Base-by-base conservation (phyloP, 2,113 vertebrate genomes). In the Cavia porcellus region DNA sequence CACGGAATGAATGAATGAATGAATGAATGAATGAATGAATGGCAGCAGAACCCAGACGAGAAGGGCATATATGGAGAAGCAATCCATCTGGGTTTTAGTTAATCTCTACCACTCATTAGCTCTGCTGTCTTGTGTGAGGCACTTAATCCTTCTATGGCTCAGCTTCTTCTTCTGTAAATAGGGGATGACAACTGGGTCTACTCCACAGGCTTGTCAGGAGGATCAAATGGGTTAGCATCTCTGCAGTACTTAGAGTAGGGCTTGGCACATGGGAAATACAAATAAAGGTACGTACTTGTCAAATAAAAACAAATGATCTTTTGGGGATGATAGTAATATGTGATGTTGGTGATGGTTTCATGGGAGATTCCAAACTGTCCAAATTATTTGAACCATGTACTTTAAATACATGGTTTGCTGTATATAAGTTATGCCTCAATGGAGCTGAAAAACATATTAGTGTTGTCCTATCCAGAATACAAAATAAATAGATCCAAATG, bases 251-350 rank as follows among this genome's bases (percentile, higher is more conserved):
- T 64, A 61, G 19, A 82, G 30, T 68, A 81, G n/a, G 70, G 30
- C 45, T 28, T 94, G 86, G 93, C 83, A 86, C 74, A 92, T 30
- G 81, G 62, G 86, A 83, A 80, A 32, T 92, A 61, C 14, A 85
- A 77, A 5, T 47, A 77, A 77, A 88, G 52, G 28, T 87, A 82
- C 92, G 32, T 59, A 61, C 86, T 55, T 94, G 24, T 64, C 91
- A 93, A 95, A 88, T 52, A 93, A 91, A 96, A 94, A 92, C 38
- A 68, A 93, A 94, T 9, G 38, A 74, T 77, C 45, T 92, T 95
- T 94, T 59, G 50, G 75, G 42, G 32, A 52, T 35, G 45, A 91
- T 32, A 59, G n/a, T 57, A 87, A 90, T 84, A 89, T 89, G 45
- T 89, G 61, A 28, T 28, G 72, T 50, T 74, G 52, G 84, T 28